Evolutionary conservation across 1,140 invertebrate species (phyloP).

Genomic region (Drosophila triauraria): DNA sequence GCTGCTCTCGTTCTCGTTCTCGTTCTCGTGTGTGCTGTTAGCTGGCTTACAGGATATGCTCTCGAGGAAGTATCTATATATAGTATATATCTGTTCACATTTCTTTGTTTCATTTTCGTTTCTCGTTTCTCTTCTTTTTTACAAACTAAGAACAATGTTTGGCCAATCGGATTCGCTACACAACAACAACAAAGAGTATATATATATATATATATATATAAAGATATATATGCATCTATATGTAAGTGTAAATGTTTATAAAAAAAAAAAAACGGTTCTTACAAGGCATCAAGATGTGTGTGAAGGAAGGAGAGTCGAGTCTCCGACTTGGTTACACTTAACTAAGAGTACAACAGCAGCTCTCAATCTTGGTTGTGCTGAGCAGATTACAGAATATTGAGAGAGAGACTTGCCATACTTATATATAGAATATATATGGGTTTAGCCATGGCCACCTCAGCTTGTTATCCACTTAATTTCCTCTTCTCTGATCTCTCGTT

Average conservation of each 20-base stretch:
- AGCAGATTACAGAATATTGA: constrained; percentile 14
- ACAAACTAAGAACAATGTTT: constrained; percentile 56
- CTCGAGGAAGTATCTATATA: constrained; percentile 26
- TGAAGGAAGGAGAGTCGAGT: too few relatives aligned
- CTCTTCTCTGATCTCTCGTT: neutral
- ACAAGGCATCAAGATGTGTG: constrained; percentile 35
- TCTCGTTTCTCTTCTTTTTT: neutral
- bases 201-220: constrained; percentile 22
- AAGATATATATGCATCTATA: constrained; percentile 8
- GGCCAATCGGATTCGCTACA: constrained; percentile 58
- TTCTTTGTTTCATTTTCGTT: constrained; percentile 6
- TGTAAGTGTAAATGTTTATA: constrained; percentile 8
- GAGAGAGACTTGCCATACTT: constrained; percentile 22
- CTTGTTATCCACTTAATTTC: neutral
- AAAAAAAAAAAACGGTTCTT: constrained; percentile 22
- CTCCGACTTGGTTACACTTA: constrained; percentile 26
- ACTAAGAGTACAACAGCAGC: constrained; percentile 30
- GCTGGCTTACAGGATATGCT: constrained; percentile 53
- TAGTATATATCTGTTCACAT: constrained; percentile 24
- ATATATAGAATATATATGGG: constrained; percentile 25
- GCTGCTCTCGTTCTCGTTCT: neutral
- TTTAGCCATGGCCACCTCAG: constrained; percentile 20
- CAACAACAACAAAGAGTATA: constrained; percentile 44
- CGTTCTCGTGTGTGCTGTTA: constrained; percentile 24
- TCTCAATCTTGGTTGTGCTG: constrained; percentile 34